A percentile compares a stretch with the other conserved stretches of the same genome.
These are phyloP conservation scores for Eublepharis macularius DNA, from an alignment of 2,113 vertebrate species.

Conservation along the genomic window DNA sequence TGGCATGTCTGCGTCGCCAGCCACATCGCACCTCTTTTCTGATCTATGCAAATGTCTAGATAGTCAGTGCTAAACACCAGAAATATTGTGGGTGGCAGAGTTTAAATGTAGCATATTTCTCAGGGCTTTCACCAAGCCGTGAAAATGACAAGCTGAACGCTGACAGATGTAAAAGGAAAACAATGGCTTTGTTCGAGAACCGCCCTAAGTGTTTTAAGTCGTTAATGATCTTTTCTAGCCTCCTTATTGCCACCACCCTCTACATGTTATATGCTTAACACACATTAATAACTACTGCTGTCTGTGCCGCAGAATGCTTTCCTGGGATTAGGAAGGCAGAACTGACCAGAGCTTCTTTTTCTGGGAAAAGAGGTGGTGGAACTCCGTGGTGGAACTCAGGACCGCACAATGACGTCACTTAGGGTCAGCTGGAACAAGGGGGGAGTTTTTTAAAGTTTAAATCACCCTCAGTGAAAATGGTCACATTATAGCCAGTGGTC, in stretches of 20 bases:
- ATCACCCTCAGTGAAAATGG: no score
- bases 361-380: no score
- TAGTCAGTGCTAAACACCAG: neutral
- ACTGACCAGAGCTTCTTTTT: no score
- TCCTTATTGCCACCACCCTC: accelerated
- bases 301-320: neutral
- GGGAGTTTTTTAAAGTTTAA: no score
- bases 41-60: neutral
- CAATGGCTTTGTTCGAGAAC: neutral
- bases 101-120: neutral
- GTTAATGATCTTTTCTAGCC: neutral
- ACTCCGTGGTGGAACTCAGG: no score
- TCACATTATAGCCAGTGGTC: no score
- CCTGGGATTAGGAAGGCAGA: neutral
- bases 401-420: no score
- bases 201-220: neutral
- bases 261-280: neutral
- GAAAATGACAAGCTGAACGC: neutral
- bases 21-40: neutral
- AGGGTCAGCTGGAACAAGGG: no score
- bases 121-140: neutral
- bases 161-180: neutral
- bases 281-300: neutral
- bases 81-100: neutral
- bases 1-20: neutral